Conservation (phyloP, 2,797 vertebrate genomes). For the Erpetoichthys calabaricus region DNA sequence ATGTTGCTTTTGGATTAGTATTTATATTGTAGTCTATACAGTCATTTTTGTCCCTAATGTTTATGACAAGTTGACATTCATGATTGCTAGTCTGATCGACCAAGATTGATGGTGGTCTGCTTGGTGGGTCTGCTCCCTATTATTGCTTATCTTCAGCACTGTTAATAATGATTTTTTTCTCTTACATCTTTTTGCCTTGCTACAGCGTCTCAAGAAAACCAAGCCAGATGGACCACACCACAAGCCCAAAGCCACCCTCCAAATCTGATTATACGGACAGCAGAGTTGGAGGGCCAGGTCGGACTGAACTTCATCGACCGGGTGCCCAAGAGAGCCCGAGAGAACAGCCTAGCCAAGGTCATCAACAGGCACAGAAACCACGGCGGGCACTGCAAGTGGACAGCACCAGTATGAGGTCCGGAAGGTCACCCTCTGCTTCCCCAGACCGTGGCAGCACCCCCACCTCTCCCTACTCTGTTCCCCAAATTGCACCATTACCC, state of each 20-base stretch:
- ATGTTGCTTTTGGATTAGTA: no score
- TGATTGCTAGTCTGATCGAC: no score
- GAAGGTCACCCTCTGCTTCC: conserved; percentile 71
- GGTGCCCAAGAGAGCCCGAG: conserved; percentile 44
- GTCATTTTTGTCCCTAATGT: no score
- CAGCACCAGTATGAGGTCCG: conserved; percentile 53
- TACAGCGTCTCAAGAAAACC: conserved; percentile 54
- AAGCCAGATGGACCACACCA: conserved; percentile 53
- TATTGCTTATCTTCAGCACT: no score
- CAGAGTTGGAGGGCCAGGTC: conserved; percentile 31
- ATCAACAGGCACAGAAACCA: conserved; percentile 45
- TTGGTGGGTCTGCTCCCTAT: no score
- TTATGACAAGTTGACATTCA: no score
- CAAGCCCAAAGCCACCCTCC: conserved; percentile 52
- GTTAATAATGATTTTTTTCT: background rate
- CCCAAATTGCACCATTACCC: conserved; percentile 94
- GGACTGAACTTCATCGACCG: conserved; percentile 35
- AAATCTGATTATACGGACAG: conserved; percentile 32
- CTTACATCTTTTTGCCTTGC: conserved; percentile 7
- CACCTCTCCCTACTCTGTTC: conserved; percentile 87
- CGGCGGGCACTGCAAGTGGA: conserved; percentile 80
- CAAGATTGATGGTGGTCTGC: no score
- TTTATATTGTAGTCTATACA: no score
- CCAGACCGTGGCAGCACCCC: conserved; percentile 79
- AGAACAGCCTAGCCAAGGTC: conserved; percentile 28